Evolutionary conservation across 2,888 invertebrate genomes (phyloP), one percentile per base, ranked within the genome.

Genomic region (Chamaedrilus cognettii): DNA sequence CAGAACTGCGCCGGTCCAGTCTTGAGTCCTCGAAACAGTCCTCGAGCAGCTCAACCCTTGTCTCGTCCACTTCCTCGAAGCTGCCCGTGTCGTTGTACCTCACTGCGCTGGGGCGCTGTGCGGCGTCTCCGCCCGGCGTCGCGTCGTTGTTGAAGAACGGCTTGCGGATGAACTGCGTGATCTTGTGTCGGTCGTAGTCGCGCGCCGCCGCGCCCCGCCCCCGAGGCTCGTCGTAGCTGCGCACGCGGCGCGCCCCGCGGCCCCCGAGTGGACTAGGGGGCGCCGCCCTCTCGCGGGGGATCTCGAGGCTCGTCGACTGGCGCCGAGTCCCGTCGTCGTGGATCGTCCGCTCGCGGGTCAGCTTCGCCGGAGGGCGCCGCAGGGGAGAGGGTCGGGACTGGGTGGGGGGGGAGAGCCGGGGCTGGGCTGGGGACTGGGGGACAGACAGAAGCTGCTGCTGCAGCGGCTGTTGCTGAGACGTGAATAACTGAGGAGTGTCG

Each of bases 31-130:
- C 19, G 15, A 15, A 15, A 11, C 15, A 15, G 15, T 11, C 19
- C 23, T n/a, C n/a, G n/a, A n/a, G n/a, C 35, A 59, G 3, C 7
- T 60, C 59, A 2, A 63, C 34, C 26, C 50, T 69, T 5, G 52
- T 65, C 31, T 74, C 83, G 69, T 83, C 81, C 50, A 85, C 77
- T 71, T 85, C 84, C 74, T 86, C 86, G 49, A 85, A 77, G 72
- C 86, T 86, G 23, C 86, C 85, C n/a, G 83, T 85, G 74, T 86
- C 86, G 74, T 86, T 70, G 56, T 71, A 72, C 7, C 72, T 65
- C 60, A 71, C 71, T 62, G 61, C 34, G 50, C 50, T 51, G 11
- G 7, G 7, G 7, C 55, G 7, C 15, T 34, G 28, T 23, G 35
- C 26, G 11, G 34, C 58, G 23, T 34, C 7, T 4, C 51, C 77